Conservation (phyloP, 1,140 invertebrate species). For the Drosophila arizonae region DNA sequence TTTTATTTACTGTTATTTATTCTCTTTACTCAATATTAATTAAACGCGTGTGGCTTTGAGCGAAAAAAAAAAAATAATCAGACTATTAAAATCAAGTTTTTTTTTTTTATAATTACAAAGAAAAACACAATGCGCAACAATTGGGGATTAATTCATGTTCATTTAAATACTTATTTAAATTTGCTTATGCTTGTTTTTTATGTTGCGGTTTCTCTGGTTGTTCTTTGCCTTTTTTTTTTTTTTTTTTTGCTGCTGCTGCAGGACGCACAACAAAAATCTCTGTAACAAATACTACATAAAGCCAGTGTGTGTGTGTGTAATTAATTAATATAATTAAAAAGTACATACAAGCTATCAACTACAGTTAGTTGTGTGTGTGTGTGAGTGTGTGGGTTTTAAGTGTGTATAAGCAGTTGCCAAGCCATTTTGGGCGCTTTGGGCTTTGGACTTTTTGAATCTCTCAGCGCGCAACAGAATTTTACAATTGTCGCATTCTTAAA, state of each 20-base stretch:
- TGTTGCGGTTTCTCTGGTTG: slow-evolving; percentile 6
- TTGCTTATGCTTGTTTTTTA: slow-evolving; percentile 10
- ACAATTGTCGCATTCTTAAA: slow-evolving; percentile 26
- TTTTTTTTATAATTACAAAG: slow-evolving; percentile 45
- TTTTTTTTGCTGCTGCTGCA: neutral
- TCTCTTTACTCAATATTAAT: slow-evolving; percentile 31
- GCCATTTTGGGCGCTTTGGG: slow-evolving; percentile 10
- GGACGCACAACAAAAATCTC: slow-evolving; percentile 13
- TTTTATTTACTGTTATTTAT: neutral
- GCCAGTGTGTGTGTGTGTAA: slow-evolving; percentile 48
- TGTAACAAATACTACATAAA: slow-evolving; percentile 46
- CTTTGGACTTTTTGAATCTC: slow-evolving; percentile 29
- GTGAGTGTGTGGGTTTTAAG: slow-evolving; percentile 31
- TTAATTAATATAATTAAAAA: slow-evolving; percentile 77
- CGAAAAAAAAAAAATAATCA: slow-evolving; percentile 37
- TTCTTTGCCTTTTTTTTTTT: slow-evolving; percentile 7
- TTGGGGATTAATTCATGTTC: slow-evolving; percentile 1
- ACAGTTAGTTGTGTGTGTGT: slow-evolving; percentile 40
- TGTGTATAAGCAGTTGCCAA: slow-evolving; percentile 29
- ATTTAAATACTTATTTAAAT: slow-evolving; percentile 20
- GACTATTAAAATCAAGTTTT: slow-evolving; percentile 47
- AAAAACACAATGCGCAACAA: slow-evolving; percentile 39
- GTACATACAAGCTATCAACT: slow-evolving; percentile 64
- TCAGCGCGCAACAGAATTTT: slow-evolving; percentile 47
- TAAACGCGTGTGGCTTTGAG: slow-evolving; percentile 42